Conservation (phyloP, 2,113 vertebrate genomes). For the Poeciliopsis turrubarensis region DNA sequence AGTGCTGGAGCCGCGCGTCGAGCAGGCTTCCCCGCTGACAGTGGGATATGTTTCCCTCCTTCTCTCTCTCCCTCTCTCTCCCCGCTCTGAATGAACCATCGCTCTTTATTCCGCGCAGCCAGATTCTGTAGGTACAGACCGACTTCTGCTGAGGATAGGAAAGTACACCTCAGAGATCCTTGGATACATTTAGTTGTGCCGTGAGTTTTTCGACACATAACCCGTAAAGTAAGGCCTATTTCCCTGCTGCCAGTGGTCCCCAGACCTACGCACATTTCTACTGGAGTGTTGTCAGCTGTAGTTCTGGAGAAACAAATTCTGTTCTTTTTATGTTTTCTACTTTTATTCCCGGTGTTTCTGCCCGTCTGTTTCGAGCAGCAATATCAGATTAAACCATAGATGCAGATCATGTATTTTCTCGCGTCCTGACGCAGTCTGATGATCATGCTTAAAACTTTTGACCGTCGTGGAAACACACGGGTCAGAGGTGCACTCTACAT, state of each 20-base stretch:
- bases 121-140: slow-evolving; percentile 25
- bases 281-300: neutral
- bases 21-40: slow-evolving; percentile 31
- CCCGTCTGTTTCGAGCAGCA: neutral
- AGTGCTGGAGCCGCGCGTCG: slow-evolving; percentile 51
- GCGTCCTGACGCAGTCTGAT: neutral
- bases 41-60: slow-evolving; percentile 20
- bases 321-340: neutral
- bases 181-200: slow-evolving; percentile 8
- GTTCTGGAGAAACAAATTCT: neutral
- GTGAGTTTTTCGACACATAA: slow-evolving; percentile 9
- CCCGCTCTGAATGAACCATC: slow-evolving; percentile 24
- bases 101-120: slow-evolving; percentile 60
- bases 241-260: slow-evolving; percentile 2
- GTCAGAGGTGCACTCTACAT: slow-evolving; percentile 1
- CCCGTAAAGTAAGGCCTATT: neutral
- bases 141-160: slow-evolving; percentile 39
- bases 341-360: slow-evolving; percentile 1
- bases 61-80: neutral
- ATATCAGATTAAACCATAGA: neutral
- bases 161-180: neutral
- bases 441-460: neutral
- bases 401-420: neutral
- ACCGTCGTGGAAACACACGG: slow-evolving; percentile 1
- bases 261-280: neutral